These are phyloP conservation scores for Crossaster papposus DNA, from an alignment of 53 echinoderm and acorn worm species.

Conservation along the genomic window DNA sequence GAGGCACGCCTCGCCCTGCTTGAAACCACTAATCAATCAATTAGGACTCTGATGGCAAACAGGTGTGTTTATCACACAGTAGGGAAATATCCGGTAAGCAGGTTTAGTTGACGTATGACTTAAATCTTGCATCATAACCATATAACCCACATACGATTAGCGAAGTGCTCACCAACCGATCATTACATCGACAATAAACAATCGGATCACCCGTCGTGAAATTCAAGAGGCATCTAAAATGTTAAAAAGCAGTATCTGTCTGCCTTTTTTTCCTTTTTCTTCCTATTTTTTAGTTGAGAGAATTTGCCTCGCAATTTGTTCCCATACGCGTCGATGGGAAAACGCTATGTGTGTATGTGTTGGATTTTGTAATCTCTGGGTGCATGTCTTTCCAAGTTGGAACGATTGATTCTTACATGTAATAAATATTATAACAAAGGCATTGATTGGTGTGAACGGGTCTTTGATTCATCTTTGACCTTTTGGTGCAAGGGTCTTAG, in stretches of 20 bases:
- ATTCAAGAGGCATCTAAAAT: constrained; percentile 44
- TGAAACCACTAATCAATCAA: background rate
- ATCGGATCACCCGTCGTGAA: background rate
- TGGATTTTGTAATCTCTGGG: constrained; percentile 16
- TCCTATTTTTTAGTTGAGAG: constrained; percentile 63
- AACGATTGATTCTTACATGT: constrained; percentile 21
- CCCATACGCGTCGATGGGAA: constrained; percentile 38
- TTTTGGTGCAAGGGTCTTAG: background rate
- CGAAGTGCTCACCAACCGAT: background rate
- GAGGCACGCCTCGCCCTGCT: background rate
- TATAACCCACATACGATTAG: background rate
- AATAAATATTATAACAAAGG: background rate
- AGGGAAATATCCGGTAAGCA: background rate
- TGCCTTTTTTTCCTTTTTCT: constrained; percentile 30
- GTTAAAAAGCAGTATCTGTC: constrained; percentile 17
- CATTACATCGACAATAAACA: background rate
- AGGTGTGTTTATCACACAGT: background rate
- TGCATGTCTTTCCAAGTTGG: constrained; percentile 24
- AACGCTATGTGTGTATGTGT: constrained; percentile 17
- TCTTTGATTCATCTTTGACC: constrained; percentile 8
- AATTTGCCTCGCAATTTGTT: constrained; percentile 69
- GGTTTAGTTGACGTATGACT: background rate
- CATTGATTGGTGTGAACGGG: background rate
- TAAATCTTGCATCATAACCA: background rate
- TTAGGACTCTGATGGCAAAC: background rate